Evolutionary conservation across 2,888 invertebrate genomes (phyloP), one percentile per base, ranked within the genome.

Genomic region (Leptinotarsa tumamoca): DNA sequence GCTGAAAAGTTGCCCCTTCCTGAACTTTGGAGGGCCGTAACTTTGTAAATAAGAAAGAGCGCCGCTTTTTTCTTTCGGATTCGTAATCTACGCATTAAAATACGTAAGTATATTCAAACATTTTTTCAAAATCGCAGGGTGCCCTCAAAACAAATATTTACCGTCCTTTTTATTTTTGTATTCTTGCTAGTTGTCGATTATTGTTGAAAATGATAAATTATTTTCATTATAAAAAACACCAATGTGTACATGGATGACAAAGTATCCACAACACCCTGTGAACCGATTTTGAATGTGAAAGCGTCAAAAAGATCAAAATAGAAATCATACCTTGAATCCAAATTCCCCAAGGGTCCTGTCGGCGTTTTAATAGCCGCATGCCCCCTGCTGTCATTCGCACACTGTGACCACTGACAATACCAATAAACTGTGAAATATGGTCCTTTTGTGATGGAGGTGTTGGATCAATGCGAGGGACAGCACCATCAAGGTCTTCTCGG

Each of bases 381-480:
- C 58, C 70, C 67, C 56, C 58, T 21, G 67, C 63, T 52, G 56
- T 67, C 56, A 80, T 84, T 84, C 83, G 84, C 85, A 83, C 84
- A 84, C 85, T 84, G 83, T 82, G 76, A 75, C 76, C 76, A 79
- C 75, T 82, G 83, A 81, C 84, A 83, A 80, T 81, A 81, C 83
- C 83, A 84, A 83, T 83, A 83, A 83, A 84, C 80, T 81, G 84
- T 84, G 83, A 84, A 85, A 83, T 85, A 85, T 84, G 82, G 82
- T 78, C 81, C 80, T 80, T 84, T 83, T 83, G 82, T 82, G 79
- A 77, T 77, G 77, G 74, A 80, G 78, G 79, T 80, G 77, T 79
- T 78, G 77, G 79, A 80, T 77, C 78, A 78, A 73, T 75, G 73
- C 76, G 71, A 79, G 73, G 76, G 75, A 79, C 71, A 67, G 69